Evolutionary conservation across 64 coral and sea anemone species (phyloP), one percentile per base, ranked within the genome.

Genomic region (Pocillopora verrucosa): DNA sequence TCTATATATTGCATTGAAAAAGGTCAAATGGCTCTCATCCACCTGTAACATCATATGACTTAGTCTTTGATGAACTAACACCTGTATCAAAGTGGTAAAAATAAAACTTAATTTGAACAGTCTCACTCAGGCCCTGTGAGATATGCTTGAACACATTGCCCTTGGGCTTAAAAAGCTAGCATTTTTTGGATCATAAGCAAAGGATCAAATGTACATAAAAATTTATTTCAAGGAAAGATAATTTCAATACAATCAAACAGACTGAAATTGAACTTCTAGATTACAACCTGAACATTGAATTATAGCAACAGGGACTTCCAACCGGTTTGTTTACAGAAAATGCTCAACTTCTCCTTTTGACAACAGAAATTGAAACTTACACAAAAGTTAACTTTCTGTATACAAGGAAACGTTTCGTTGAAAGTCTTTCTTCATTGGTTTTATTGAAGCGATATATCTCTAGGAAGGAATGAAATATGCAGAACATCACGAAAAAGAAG

Each of bases 301-400:
- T 19, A 56, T 58, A 19, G 45, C 75, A 77, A 56, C 75, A 56
- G 20, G 25, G 25, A 38, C 41, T 77, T 45, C 45, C 75, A 19
- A 56, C 16, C 22, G 75, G n/a, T 77, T 56, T 77, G 75, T 77
- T 77, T 77, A 56, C 38, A 56, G 75, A 38, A 16, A 77, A 77
- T 45, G 36, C 1, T 1, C 17, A 10, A 45, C 75, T 77, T 56
- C 25, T 70, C 22, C 22, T 20, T 77, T 37, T 77, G 38, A 56
- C 1, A 77, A 51, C 38, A 56, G 17, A 1, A 77, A 56, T 77
- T 77, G 45, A 77, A 77, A 77, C 75, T 56, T 77, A 19, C 75
- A 15, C 45, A 12, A 17, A 56, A 56, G 41, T 10, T 77, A 20
- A 17, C 25, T 6, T 56, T 77, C 56, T 56, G 17, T 17, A 56